A percentile compares a stretch with the other conserved stretches of the same genome.
Evolutionary conservation across 2,797 vertebrate genomes (phyloP).

Genomic region (Poecilia velifera): DNA sequence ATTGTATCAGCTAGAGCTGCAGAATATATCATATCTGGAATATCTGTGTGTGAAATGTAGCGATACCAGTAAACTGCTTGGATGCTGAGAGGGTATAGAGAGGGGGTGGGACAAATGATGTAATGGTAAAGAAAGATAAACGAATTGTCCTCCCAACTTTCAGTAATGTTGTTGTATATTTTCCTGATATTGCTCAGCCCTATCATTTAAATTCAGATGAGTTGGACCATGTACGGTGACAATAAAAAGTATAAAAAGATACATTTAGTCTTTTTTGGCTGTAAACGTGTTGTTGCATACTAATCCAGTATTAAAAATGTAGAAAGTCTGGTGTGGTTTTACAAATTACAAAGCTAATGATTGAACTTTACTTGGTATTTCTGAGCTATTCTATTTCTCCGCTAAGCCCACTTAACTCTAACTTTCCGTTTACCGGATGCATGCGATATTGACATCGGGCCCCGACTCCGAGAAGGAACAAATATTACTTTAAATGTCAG

Average conservation of each 20-base stretch:
- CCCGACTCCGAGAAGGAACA: not conserved
- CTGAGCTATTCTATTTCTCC: not conserved
- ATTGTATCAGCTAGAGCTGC: not conserved
- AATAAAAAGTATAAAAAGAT: not conserved
- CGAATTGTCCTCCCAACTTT: not conserved
- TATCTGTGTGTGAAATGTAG: not conserved
- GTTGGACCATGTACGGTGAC: not conserved
- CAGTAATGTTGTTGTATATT: not conserved
- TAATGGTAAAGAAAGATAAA: too few species aligned
- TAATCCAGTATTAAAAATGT: not conserved
- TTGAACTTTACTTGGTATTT: not conserved
- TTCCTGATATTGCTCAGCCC: not conserved
- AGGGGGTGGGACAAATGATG: not conserved
- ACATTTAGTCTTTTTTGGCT: not conserved
- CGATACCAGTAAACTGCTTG: not conserved
- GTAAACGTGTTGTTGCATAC: not conserved
- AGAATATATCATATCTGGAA: not conserved
- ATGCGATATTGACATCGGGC: not conserved
- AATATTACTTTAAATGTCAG: conserved; percentile 13
- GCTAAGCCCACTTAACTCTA: not conserved
- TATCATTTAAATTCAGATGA: not conserved
- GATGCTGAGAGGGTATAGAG: not conserved
- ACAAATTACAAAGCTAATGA: not conserved
- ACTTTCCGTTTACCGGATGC: not conserved
- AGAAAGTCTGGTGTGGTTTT: not conserved